phyloP scores from a whole-genome alignment of 2,113 vertebrate genomes.

The Scartelaos histophorus region DNA sequence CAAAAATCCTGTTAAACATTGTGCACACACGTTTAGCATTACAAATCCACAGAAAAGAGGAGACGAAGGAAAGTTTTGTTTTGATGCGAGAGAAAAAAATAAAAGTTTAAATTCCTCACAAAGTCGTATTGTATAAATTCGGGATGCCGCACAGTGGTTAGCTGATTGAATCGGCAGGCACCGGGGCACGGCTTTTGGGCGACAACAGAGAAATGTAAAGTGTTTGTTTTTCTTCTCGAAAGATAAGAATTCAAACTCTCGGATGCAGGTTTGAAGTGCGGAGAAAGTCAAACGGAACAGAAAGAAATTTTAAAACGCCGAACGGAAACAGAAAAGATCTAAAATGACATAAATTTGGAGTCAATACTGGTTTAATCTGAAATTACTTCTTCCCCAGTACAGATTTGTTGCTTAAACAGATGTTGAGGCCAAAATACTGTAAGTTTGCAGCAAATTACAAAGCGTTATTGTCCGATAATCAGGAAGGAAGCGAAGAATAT shows the following conservation, averaged over 20 bases:
- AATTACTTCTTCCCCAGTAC: too few species aligned
- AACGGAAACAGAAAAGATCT: background rate
- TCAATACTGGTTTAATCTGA: too few species aligned
- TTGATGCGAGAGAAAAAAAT: background rate
- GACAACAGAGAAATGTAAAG: conserved; percentile 3
- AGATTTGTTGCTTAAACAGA: too few species aligned
- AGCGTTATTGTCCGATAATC: too few species aligned
- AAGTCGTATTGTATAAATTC: background rate
- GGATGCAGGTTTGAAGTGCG: conserved; percentile 31
- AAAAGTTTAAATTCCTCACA: background rate
- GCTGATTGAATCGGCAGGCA: conserved; percentile 23
- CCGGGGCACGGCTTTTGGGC: background rate
- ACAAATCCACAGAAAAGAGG: background rate
- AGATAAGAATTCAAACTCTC: conserved; percentile 16
- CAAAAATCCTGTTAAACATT: background rate
- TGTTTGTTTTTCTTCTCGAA: conserved; percentile 15
- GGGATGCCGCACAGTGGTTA: conserved; percentile 6
- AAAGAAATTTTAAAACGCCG: background rate
- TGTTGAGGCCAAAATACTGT: too few species aligned
- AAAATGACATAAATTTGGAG: too few species aligned
- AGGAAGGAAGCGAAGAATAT: too few species aligned
- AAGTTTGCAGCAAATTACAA: too few species aligned
- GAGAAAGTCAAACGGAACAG: conserved; percentile 14
- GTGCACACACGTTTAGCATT: conserved; percentile 7
- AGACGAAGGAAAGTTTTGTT: background rate